A percentile compares a stretch with the other conserved stretches of the same genome.
phyloP scores from a whole-genome alignment of 1,140 invertebrate genomes.

The Monochamus saltuarius region DNA sequence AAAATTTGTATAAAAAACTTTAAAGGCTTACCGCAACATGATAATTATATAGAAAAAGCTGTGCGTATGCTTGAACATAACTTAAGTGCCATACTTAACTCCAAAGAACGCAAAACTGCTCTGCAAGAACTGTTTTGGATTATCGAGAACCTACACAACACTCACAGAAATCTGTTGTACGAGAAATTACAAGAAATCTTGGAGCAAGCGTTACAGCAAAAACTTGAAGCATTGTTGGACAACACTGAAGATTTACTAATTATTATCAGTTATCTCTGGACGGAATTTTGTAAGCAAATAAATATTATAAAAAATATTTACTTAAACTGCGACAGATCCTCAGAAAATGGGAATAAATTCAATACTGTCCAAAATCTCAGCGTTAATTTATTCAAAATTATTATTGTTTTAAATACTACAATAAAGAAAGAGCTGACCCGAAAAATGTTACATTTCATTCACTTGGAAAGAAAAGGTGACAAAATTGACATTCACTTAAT shows the following conservation, averaged over 20 bases:
- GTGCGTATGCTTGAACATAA: conserved; percentile 67
- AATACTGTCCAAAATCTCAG: conserved; percentile 63
- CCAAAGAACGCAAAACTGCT: conserved; percentile 82
- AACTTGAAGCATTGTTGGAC: conserved; percentile 81
- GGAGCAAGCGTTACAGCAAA: conserved; percentile 83
- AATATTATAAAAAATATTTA: conserved; percentile 98
- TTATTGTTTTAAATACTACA: conserved; percentile 84
- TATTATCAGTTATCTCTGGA: conserved; percentile 90
- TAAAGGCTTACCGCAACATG: too few species aligned
- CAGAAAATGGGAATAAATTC: conserved; percentile 25
- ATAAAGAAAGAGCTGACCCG: conserved; percentile 89
- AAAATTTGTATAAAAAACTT: too few species aligned
- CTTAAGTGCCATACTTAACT: conserved; percentile 88
- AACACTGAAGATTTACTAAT: conserved; percentile 86
- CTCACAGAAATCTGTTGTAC: conserved; percentile 70
- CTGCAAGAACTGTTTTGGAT: conserved; percentile 92
- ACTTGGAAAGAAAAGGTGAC: conserved; percentile 83
- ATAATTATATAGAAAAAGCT: background rate
- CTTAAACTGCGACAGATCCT: conserved; percentile 92
- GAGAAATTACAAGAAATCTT: conserved; percentile 82
- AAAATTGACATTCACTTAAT: conserved; percentile 86
- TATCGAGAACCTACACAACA: conserved; percentile 94
- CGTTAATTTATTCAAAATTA: conserved; percentile 86
- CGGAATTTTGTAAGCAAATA: conserved; percentile 91
- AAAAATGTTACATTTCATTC: conserved; percentile 85